phyloP scores from a whole-genome alignment of 2,797 vertebrate species.

The Erpetoichthys calabaricus region DNA sequence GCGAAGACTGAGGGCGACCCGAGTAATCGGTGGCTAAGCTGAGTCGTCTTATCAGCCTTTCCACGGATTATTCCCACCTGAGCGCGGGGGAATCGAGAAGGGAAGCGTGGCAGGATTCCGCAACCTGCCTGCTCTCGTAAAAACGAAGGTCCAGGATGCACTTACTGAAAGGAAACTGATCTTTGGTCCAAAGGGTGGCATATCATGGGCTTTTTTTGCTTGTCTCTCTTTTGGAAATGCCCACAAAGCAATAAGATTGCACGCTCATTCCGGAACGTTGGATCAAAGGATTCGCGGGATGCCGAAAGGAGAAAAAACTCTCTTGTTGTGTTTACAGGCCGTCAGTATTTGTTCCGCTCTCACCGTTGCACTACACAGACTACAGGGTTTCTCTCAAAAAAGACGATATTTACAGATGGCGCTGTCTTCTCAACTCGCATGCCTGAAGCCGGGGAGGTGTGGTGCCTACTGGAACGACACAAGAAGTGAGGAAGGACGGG shows the following conservation, averaged over 20 bases:
- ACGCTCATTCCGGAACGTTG: not conserved
- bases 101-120: no score
- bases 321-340: conserved; percentile 5
- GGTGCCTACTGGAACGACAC: no score
- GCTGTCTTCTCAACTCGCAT: not conserved
- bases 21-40: no score
- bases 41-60: no score
- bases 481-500: no score
- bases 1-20: no score
- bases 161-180: not conserved
- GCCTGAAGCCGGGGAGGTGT: no score
- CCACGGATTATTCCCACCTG: no score
- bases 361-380: not conserved
- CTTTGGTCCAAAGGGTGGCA: not conserved
- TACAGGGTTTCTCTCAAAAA: no score
- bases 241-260: not conserved
- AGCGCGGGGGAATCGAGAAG: no score
- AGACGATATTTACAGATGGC: not conserved
- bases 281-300: not conserved
- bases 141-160: no score
- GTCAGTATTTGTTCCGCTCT: not conserved
- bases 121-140: no score
- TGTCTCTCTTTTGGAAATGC: not conserved
- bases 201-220: not conserved
- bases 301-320: not conserved